Conservation (phyloP, 2,113 vertebrate species). For the Aphyosemion australe region DNA sequence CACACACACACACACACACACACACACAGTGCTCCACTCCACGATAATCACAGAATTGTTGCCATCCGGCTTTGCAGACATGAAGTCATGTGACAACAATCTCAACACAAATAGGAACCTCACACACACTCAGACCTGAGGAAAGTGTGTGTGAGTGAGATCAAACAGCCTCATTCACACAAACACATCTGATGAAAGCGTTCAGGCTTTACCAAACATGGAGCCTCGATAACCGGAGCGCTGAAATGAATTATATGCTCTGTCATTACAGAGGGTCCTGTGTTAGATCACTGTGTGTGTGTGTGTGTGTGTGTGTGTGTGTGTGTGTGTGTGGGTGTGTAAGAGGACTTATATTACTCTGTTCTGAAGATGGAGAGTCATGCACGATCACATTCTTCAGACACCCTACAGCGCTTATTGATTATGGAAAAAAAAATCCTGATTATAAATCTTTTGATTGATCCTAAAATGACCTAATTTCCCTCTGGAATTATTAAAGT, state of each 20-base stretch:
- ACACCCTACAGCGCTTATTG: no score
- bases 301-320: neutral
- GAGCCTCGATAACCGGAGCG: conserved; percentile 32
- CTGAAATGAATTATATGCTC: conserved; percentile 40
- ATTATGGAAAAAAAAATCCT: no score
- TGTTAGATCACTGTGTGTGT: conserved; percentile 34
- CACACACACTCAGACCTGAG: conserved; percentile 18
- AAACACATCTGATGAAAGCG: conserved; percentile 23
- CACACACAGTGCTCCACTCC: neutral
- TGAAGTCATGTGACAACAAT: conserved; percentile 18
- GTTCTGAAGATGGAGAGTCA: neutral
- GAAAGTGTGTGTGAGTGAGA: conserved; percentile 1
- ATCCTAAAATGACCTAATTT: no score
- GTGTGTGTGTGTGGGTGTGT: conserved; percentile 2
- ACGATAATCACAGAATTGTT: conserved; percentile 8
- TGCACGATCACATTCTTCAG: neutral
- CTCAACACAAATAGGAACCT: conserved; percentile 2
- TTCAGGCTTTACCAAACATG: conserved; percentile 50
- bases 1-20: neutral
- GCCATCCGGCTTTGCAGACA: neutral
- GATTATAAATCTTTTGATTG: no score
- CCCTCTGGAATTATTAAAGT: no score
- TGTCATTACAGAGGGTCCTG: conserved; percentile 43
- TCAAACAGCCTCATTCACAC: conserved; percentile 9
- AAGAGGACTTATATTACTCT: neutral